Percentiles rank a stretch among this genome's conserved stretches.
Evolutionary conservation across 1,140 invertebrate genomes (phyloP).

Genomic region (Galleria mellonella): DNA sequence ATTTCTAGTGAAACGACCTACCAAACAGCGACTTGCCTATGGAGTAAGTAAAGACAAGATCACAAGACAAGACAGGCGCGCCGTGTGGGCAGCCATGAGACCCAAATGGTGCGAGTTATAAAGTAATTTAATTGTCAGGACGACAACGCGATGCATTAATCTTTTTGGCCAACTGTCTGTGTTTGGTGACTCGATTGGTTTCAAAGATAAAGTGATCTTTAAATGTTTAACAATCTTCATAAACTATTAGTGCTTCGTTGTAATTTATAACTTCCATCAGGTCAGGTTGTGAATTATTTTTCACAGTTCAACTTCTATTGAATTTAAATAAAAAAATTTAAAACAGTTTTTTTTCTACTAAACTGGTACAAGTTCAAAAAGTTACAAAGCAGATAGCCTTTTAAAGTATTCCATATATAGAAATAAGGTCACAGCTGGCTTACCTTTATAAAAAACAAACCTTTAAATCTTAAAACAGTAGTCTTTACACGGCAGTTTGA

Average conservation of each 20-base stretch:
- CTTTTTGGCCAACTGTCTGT: constrained; percentile 6
- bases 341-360: too few relatives aligned
- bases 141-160: constrained; percentile 37
- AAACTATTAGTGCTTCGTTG: too few relatives aligned
- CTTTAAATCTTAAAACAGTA: too few relatives aligned
- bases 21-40: constrained; percentile 35
- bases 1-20: constrained; percentile 55
- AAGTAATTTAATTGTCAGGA: constrained; percentile 64
- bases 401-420: constrained; percentile 63
- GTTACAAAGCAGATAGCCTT: constrained; percentile 33
- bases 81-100: constrained; percentile 38
- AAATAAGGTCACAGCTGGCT: constrained; percentile 52
- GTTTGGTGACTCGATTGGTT: not conserved
- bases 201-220: not conserved
- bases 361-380: too few relatives aligned
- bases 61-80: constrained; percentile 11
- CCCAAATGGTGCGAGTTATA: constrained; percentile 36
- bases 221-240: not conserved
- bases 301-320: too few relatives aligned
- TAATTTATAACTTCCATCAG: too few relatives aligned
- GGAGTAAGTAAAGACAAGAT: constrained; percentile 33
- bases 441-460: constrained; percentile 44
- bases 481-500: constrained; percentile 42
- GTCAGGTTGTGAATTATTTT: too few relatives aligned
- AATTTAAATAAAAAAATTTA: too few relatives aligned